Base-by-base conservation (phyloP, 2,888 invertebrate species). In the Auanema freiburgensis region DNA sequence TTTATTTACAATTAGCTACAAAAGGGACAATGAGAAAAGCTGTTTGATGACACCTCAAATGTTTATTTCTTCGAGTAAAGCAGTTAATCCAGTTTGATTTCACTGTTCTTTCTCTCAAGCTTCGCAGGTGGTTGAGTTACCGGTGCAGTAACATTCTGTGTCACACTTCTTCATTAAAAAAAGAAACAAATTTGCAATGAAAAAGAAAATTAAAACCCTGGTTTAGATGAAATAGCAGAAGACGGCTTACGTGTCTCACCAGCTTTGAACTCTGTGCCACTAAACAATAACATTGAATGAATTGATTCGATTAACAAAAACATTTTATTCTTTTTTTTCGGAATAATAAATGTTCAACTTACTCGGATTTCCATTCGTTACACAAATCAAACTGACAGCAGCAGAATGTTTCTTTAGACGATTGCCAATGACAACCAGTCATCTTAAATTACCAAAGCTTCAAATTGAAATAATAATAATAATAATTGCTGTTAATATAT, bases 291-390 rank as follows among this genome's bases (percentile, higher is more conserved):
- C 10, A n/a, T 11, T 40, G n/a, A 18, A 2, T 16, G 1, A 42
- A 3, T 33, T 46, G 16, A 46, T 18, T 21, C 46, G 16, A 46
- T 46, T 46, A 5, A 5, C 46, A 46, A 46, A 5, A 46, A 46
- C 46, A 46, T 46, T 46, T 46, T 10, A 3, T 21, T 46, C 46
- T 18, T 10, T 46, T 21, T 46, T 18, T 46, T 18, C 10, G 21
- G 46, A 46, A 46, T 21, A 16, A 46, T 18, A 21, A 18, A 3
- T n/a, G 42, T 12, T 16, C n/a, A 3, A 68, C 68, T 42, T 40
- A 73, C 73, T 73, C 69, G 57, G 70, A 66, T 57, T 71, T 70
- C 67, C 69, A 73, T 58, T 73, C 73, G 44, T 73, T 73, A 43
- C 73, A 73, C 52, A 68, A 66, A 24, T 73, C 73, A 44, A 71